Conservation (phyloP, 2,113 vertebrate species). For the Carollia perspicillata region DNA sequence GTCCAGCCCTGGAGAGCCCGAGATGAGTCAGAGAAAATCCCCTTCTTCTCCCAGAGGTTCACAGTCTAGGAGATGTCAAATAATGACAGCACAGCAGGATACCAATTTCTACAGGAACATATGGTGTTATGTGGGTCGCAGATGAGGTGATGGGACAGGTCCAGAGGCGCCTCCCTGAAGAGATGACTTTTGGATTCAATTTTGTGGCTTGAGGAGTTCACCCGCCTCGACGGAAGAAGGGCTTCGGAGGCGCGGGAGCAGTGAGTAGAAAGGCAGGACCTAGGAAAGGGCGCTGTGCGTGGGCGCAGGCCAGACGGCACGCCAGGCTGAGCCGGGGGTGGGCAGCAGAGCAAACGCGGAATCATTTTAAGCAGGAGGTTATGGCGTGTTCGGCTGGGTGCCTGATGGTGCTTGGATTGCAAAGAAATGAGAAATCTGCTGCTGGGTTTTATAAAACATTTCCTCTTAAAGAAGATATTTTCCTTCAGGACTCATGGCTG, state of each 20-base stretch:
- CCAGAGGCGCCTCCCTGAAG: background rate
- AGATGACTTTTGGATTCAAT: background rate
- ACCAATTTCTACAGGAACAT: background rate
- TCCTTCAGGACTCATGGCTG: no score
- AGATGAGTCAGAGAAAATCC: conserved; percentile 42
- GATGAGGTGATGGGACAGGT: background rate
- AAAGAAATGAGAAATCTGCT: no score
- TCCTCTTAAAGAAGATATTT: no score
- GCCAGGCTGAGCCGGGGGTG: background rate
- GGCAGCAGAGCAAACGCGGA: no score
- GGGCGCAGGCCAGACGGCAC: background rate
- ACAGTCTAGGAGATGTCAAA: background rate
- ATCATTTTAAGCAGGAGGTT: no score
- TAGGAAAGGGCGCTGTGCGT: accelerated
- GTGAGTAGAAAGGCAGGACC: background rate
- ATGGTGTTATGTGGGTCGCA: background rate
- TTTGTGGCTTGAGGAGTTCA: background rate
- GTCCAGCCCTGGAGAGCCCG: background rate
- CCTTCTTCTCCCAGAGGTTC: background rate
- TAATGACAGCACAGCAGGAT: background rate
- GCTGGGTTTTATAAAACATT: no score
- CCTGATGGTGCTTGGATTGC: no score
- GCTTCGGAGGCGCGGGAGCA: background rate
- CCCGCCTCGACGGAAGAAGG: background rate
- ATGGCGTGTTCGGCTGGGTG: no score